Conservation (phyloP, 2,113 vertebrate genomes). For the Onychostruthus taczanowskii region DNA sequence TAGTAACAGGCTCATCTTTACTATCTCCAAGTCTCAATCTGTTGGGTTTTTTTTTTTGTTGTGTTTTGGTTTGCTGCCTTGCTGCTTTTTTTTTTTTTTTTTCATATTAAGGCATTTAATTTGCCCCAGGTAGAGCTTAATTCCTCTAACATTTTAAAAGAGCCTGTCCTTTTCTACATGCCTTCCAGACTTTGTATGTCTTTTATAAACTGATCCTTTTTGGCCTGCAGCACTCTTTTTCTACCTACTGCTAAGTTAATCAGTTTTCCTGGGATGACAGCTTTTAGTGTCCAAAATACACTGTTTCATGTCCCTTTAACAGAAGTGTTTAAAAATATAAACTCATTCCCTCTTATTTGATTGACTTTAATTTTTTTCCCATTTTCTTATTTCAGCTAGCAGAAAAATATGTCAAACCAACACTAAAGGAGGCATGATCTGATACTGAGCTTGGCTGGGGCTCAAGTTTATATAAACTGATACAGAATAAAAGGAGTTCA, state of each 20-base stretch:
- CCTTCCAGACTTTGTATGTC: conserved; percentile 5
- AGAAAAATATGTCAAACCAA: conserved; percentile 9
- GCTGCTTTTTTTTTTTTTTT: neutral
- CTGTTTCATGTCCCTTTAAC: neutral
- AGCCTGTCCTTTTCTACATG: neutral
- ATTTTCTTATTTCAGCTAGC: neutral
- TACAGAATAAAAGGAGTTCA: conserved; percentile 6
- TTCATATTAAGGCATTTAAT: conserved; percentile 35
- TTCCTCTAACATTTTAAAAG: conserved; percentile 20
- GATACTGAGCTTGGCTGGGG: neutral
- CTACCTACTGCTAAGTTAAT: conserved; percentile 30
- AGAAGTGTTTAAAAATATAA: neutral
- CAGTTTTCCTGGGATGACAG: conserved; percentile 21
- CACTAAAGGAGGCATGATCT: neutral
- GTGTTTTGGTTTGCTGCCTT: neutral
- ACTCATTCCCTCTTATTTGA: neutral
- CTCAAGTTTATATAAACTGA: conserved; percentile 3
- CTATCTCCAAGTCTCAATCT: neutral
- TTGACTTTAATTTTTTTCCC: neutral
- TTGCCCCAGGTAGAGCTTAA: conserved; percentile 47
- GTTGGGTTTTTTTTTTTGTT: neutral
- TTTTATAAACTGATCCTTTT: conserved; percentile 26
- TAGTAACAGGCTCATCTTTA: neutral
- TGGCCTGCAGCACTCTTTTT: conserved; percentile 20
- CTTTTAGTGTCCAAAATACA: neutral